Conservation (phyloP, 64 coral and sea anemone species). For the Pachyseris speciosa region DNA sequence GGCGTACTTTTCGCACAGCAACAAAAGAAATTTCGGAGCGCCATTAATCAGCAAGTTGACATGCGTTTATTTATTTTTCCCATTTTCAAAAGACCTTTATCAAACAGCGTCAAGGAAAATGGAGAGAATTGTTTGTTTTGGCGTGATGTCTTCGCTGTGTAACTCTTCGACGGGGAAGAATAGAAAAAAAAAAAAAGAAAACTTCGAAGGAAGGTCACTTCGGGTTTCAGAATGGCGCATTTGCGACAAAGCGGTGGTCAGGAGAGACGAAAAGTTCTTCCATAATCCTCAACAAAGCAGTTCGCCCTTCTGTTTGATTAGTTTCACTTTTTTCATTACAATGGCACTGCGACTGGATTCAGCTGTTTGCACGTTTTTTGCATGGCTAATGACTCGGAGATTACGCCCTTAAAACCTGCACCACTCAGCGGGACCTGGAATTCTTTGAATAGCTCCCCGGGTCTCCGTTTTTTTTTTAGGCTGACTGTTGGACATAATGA, state of each 20-base stretch:
- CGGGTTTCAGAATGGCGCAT: neutral
- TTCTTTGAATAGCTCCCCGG: constrained; percentile 1
- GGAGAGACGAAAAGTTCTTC: neutral
- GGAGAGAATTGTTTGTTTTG: neutral
- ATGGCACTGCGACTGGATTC: neutral
- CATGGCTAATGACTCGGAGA: constrained; percentile 13
- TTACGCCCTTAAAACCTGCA: neutral
- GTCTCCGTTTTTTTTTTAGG: neutral
- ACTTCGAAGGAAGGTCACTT: neutral
- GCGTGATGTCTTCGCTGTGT: neutral
- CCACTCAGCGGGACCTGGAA: neutral
- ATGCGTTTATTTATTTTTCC: neutral
- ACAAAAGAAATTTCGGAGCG: constrained; percentile 35
- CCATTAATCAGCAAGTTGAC: constrained; percentile 34
- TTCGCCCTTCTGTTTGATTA: neutral
- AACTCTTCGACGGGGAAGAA: too few species aligned
- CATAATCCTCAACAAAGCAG: neutral
- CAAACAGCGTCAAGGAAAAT: neutral
- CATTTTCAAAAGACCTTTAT: constrained; percentile 2
- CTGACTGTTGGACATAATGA: neutral
- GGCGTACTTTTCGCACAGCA: neutral
- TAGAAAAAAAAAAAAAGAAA: neutral
- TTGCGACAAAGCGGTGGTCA: neutral
- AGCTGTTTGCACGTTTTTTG: constrained; percentile 34
- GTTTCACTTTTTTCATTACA: neutral